Evolutionary conservation across 2,797 vertebrate genomes (phyloP), one percentile per base, ranked within the genome.

Genomic region (Catamblyrhynchus diadema): DNA sequence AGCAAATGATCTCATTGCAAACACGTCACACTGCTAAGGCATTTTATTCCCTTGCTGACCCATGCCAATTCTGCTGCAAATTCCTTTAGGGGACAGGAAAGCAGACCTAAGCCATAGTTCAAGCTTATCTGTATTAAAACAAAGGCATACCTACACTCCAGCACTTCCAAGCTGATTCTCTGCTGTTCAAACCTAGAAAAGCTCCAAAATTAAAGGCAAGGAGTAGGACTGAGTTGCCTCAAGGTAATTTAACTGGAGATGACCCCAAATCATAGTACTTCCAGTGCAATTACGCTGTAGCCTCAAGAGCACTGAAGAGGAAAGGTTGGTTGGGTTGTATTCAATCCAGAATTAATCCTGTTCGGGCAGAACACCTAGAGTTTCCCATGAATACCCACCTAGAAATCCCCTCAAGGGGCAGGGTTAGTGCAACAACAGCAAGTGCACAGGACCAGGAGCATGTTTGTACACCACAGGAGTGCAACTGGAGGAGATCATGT

Each of bases 401-500:
- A 42, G 39, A 61, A 67, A 85, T 6, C 9, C 22, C 51, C 1
- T 3, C 23, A 60, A 47, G 28, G 25, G 22, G 37, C 50, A 59
- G 45, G 10, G 23, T 39, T 50, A 53, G 11, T 7, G 18, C 60
- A 60, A 0, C 25, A 39, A 0, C n/a, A 51, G 6, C 12, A 39
- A 33, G 22, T 11, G 16, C 71, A n/a, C 37, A 45, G 48, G 32
- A 30, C 19, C 3, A 2, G 32, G 8, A 70, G 9, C 6, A 1
- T 1, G 3, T 39, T 41, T 71, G 54, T 9, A 35, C 17, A 7
- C n/a, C 3, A 1, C 2, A 23, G 18, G 47, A 41, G 5, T 8
- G 22, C 0, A 80, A 30, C 0, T 44, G 10, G 19, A 61, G n/a
- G 3, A 19, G 17, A 37, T 1, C 5, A 14, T 14, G 32, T 25